These are phyloP conservation scores for Leptosomus discolor DNA, from an alignment of 2,113 vertebrate species.

Conservation along the genomic window DNA sequence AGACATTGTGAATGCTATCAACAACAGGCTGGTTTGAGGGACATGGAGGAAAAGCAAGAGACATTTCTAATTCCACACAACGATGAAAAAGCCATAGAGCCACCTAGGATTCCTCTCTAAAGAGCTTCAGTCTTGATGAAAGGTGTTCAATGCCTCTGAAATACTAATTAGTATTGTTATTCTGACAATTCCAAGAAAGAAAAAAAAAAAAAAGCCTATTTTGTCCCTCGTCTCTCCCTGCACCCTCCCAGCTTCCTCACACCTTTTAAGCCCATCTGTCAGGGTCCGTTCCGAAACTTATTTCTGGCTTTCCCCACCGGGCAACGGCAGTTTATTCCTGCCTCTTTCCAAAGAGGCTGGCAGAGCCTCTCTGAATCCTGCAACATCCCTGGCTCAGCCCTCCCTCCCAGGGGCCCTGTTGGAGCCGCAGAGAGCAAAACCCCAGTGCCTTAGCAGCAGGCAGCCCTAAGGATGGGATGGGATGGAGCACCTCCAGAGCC, in stretches of 20 bases:
- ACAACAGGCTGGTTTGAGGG: neutral
- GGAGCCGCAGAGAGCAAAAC: neutral
- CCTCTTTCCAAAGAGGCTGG: neutral
- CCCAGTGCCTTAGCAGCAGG: neutral
- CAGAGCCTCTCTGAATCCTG: neutral
- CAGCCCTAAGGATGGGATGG: fast-evolving
- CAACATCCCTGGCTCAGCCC: neutral
- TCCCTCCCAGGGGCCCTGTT: neutral
- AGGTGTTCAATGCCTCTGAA: neutral
- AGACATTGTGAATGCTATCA: neutral
- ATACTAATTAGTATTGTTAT: constrained; percentile 12
- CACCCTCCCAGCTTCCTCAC: neutral
- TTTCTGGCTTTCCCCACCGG: neutral
- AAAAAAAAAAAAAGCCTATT: neutral
- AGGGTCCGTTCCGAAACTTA: constrained; percentile 19
- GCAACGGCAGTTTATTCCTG: constrained; percentile 33
- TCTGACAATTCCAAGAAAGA: neutral
- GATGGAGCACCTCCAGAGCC: neutral
- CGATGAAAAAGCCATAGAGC: neutral
- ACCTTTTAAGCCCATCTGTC: constrained; percentile 55
- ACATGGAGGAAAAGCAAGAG: neutral
- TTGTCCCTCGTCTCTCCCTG: neutral
- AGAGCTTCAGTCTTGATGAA: neutral
- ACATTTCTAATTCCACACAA: neutral
- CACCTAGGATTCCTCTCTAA: neutral